Conservation (phyloP, 1,140 invertebrate genomes). For the Drosophila mauritiana region DNA sequence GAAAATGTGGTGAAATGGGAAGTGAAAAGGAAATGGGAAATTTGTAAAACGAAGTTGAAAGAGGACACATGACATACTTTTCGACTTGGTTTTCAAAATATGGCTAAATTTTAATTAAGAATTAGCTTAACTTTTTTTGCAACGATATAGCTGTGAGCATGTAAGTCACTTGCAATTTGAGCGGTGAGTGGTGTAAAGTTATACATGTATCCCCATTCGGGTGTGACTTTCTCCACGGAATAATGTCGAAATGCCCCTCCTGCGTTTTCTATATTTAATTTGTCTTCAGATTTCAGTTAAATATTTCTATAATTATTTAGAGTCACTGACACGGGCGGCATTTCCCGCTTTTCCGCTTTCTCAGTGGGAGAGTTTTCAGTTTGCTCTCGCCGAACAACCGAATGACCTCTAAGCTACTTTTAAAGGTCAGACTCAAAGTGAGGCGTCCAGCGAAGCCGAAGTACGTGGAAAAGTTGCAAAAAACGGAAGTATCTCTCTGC, state of each 20-base stretch:
- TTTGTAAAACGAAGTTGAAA: too few relatives aligned
- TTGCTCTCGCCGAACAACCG: constrained; percentile 26
- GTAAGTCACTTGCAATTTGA: neutral
- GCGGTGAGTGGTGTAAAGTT: neutral
- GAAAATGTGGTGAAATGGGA: too few relatives aligned
- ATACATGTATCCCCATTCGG: neutral
- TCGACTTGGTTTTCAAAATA: too few relatives aligned
- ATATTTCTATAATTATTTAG: constrained; percentile 45
- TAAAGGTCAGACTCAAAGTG: constrained; percentile 61
- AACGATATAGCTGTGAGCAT: too few relatives aligned
- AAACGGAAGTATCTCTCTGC: constrained; percentile 21
- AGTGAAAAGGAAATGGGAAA: too few relatives aligned
- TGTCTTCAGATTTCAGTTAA: constrained; percentile 38
- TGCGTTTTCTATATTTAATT: constrained; percentile 30
- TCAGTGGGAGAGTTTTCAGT: constrained; percentile 17
- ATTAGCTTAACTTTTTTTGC: neutral
- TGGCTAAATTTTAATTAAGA: too few relatives aligned
- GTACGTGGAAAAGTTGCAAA: constrained; percentile 27
- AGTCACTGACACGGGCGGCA: constrained; percentile 42
- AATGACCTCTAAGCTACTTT: constrained; percentile 65
- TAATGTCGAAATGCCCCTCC: constrained; percentile 11
- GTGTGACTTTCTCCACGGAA: constrained; percentile 30
- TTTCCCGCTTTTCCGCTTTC: constrained; percentile 14
- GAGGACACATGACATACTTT: too few relatives aligned
- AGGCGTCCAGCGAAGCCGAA: neutral